Evolutionary conservation across 1,140 invertebrate species (phyloP).

Genomic region (Anoplophora glabripennis): DNA sequence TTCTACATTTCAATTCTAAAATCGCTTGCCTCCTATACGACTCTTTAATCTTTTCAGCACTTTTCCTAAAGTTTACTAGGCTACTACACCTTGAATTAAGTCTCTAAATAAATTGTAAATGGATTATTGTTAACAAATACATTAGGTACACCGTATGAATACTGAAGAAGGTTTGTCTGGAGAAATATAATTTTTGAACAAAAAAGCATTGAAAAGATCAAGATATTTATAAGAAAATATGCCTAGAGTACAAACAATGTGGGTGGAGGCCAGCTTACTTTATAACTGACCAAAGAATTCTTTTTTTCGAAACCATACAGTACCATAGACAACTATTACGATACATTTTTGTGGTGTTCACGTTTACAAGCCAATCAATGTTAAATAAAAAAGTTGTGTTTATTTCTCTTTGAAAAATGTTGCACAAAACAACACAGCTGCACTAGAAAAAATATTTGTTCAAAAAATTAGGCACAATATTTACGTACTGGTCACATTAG

Average conservation of each 20-base stretch:
- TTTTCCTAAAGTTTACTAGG: neutral
- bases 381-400: neutral
- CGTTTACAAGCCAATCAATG: neutral
- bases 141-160: too few relatives aligned
- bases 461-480: too few relatives aligned
- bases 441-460: too few relatives aligned
- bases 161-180: too few relatives aligned
- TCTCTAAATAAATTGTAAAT: too few relatives aligned
- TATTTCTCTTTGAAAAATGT: neutral
- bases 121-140: too few relatives aligned
- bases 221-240: constrained; percentile 11
- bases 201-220: neutral
- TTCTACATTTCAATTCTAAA: constrained; percentile 23
- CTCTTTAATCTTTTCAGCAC: neutral
- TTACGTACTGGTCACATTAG: too few relatives aligned
- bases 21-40: constrained; percentile 26
- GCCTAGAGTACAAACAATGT: constrained; percentile 80
- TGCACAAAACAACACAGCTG: too few relatives aligned
- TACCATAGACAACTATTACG: constrained; percentile 33
- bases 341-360: constrained; percentile 6
- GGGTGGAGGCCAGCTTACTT: constrained; percentile 72
- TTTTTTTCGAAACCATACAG: constrained; percentile 39
- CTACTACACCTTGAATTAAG: neutral
- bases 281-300: constrained; percentile 15
- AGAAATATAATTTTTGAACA: too few relatives aligned